phyloP scores from a whole-genome alignment of 2,888 invertebrate genomes.

The Tachystola acroxantha region DNA sequence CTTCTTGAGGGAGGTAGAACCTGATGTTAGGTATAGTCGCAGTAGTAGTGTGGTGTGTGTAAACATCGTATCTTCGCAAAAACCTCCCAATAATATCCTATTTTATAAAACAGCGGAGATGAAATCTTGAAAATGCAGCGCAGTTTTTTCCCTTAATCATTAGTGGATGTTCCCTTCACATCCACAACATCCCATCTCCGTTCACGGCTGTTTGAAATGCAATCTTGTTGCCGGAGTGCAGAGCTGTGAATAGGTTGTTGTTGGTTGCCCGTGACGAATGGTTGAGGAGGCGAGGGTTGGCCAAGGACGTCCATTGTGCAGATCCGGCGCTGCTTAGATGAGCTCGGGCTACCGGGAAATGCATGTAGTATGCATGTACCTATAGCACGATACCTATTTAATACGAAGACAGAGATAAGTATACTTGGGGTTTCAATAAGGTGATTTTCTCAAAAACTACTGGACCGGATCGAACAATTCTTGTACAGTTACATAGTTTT shows the following conservation, averaged over 20 bases:
- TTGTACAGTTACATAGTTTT: no score
- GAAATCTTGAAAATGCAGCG: conserved; percentile 31
- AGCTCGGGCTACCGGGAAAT: not conserved
- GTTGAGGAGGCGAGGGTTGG: conserved; percentile 46
- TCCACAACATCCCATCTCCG: conserved; percentile 15
- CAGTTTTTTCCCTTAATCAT: conserved; percentile 40
- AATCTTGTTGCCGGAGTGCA: conserved; percentile 11
- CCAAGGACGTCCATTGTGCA: conserved; percentile 67
- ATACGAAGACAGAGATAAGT: no score
- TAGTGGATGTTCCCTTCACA: conserved; percentile 20
- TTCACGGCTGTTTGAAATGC: not conserved
- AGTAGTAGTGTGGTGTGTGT: no score
- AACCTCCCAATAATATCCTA: not conserved
- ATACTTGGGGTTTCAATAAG: no score
- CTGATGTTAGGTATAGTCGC: no score
- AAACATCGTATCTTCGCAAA: no score
- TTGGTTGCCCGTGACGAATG: conserved; percentile 15
- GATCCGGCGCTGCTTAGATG: conserved; percentile 28
- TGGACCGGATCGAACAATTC: no score
- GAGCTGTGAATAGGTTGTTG: conserved; percentile 20
- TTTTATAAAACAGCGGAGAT: conserved; percentile 16
- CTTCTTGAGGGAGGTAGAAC: no score
- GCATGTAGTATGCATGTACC: no score
- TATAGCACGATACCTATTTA: no score
- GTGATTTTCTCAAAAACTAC: no score